phyloP scores from a whole-genome alignment of 2,797 vertebrate genomes.

The Chaenodraco wilsoni region DNA sequence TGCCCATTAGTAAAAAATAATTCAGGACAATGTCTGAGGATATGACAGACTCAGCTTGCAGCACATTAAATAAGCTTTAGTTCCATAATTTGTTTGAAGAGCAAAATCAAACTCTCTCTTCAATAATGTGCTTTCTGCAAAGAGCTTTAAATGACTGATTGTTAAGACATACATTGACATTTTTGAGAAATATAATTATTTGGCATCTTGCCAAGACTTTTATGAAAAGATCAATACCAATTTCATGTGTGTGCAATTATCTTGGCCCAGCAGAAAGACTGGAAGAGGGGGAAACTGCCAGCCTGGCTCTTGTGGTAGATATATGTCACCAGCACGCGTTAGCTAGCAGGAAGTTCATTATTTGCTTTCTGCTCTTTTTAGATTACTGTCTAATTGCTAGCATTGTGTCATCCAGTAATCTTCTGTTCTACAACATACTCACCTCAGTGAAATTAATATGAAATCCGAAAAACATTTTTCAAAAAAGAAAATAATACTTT shows the following conservation, averaged over 20 bases:
- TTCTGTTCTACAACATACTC: no score
- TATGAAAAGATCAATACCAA: conserved; percentile 14
- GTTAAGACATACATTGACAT: conserved; percentile 15
- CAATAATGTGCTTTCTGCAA: conserved; percentile 1
- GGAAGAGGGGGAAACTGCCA: neutral
- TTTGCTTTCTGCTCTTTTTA: neutral
- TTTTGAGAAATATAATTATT: conserved; percentile 6
- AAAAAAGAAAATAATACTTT: no score
- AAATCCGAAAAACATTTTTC: no score
- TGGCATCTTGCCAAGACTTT: conserved; percentile 3
- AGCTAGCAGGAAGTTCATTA: neutral
- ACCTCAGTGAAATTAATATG: no score
- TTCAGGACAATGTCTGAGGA: neutral
- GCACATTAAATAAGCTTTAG: neutral
- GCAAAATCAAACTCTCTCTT: conserved; percentile 7
- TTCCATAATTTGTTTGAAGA: conserved; percentile 4
- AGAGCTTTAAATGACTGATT: conserved; percentile 3
- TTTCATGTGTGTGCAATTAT: neutral
- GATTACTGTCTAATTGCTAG: neutral
- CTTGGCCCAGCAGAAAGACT: neutral
- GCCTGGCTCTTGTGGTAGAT: neutral
- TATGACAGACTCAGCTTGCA: neutral
- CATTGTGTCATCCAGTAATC: neutral
- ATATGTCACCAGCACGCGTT: neutral
- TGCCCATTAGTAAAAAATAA: neutral